Evolutionary conservation across 2,113 vertebrate species (phyloP), one percentile per base, ranked within the genome.

Genomic region (Sceloporus tristichus): DNA sequence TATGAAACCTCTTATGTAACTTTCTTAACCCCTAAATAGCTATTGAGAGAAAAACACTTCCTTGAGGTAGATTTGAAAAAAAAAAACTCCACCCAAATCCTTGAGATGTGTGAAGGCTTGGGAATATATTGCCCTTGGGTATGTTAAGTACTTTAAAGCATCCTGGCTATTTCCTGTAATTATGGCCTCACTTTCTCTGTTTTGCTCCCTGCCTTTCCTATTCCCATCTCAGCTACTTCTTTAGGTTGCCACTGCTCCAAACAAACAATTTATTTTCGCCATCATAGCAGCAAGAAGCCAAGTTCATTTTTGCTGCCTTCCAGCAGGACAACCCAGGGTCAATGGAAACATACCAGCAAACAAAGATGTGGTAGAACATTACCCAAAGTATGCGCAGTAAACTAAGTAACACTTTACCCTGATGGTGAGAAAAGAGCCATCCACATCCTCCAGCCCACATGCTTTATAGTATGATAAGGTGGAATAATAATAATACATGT

Each of bases 91-190:
- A 81, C 81, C 81, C 48, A 78, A 74, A 78, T 78, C 81, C 87
- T 70, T 40, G 38, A 78, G 73, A 88, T 88, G 87, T 88, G 87
- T 88, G 87, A 88, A 88, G 81, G 74, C 78, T 84, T 88, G 87
- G 81, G n/a, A 88, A 74, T 88, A 84, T 88, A 88, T 84, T 84
- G 87, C 74, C 81, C 81, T 77, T 29, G 62, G 87, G 87, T 78
- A 84, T 88, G 87, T 78, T 88, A 88, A 88, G 87, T 88, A 88
- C 81, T 88, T 88, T 83, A 88, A 78, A 88, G 82, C 87, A 84
- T 88, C 87, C 87, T 78, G 81, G 59, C 81, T 77, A 62, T 70
- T 88, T 88, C 87, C 87, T 88, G 87, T 88, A 78, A 88, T 88
- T 88, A 88, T 48, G 76, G 81, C 59, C 73, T 88, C 74, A 78